Base-by-base conservation (phyloP, 92 coral and sea anemone genomes). In the Isaurus tuberculatus region DNA sequence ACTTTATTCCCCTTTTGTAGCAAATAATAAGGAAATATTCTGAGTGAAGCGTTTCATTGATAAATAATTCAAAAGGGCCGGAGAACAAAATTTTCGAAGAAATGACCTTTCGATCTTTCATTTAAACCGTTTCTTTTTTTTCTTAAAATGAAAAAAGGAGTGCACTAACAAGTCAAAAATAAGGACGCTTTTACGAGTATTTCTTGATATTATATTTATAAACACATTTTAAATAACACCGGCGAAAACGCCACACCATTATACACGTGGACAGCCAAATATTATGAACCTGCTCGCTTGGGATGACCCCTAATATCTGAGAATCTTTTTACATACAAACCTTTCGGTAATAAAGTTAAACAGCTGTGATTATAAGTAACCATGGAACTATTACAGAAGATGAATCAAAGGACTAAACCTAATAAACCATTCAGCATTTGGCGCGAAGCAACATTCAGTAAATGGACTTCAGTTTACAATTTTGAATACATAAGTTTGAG, bases 31-130 rank as follows among this genome's bases (percentile, higher is more conserved):
- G 23, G 19, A 46, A 20, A 28, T 34, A 43, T 42, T 72, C 49
- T 25, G 10, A 40, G 3, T 40, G 46, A 72, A 71, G 5, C 78
- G 14, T 28, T 72, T 43, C 36, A 42, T 72, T 72, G 78, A 72
- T 72, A 72, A 72, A 72, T 72, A 72, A 72, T 72, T 58, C 61
- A 72, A 72, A 15, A 4, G 2, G 78, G 19, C 27, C n/a, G 34
- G 9, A 0, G 61, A 44, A 26, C 17, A 55, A 72, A 20, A 43
- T 27, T 42, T 28, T 1, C 22, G 6, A 44, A 4, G 27, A 72
- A 25, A 26, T 72, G 78, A 26, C 37, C 36, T 44, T 44, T 72
- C 34, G 34, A 43, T 72, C 61, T 72, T 44, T 72, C 27, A 26
- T 7, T 23, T 43, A 25, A 72, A 28, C 36, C 3, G 4, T 43